Evolutionary conservation across 2,113 vertebrate species (phyloP).

Genomic region (Mustela nigripes): DNA sequence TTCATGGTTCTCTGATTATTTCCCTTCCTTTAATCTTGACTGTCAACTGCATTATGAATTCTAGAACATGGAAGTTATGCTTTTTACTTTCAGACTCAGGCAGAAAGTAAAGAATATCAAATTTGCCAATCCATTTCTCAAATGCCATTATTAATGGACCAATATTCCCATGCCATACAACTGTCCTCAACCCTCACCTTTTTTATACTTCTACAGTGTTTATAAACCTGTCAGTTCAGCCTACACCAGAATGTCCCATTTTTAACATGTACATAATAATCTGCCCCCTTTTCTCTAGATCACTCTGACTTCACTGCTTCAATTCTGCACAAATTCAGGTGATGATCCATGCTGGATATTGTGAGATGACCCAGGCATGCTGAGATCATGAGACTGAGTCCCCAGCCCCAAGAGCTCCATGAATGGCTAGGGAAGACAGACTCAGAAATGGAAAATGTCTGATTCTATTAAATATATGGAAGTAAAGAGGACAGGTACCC

Average conservation of each 20-base stretch:
- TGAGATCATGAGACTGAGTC: background rate
- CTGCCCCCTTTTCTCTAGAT: background rate
- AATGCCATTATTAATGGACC: background rate
- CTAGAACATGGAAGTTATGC: background rate
- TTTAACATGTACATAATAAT: background rate
- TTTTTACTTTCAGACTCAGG: background rate
- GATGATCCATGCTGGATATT: background rate
- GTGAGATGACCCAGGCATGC: no score
- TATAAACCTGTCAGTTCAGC: background rate
- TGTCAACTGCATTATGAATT: background rate
- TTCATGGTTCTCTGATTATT: background rate
- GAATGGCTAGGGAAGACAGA: background rate
- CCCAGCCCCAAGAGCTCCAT: background rate
- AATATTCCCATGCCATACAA: background rate
- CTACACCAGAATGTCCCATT: background rate
- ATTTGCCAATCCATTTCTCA: background rate
- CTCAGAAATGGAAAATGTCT: background rate
- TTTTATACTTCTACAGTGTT: background rate
- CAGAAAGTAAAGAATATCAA: background rate
- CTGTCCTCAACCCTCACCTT: background rate
- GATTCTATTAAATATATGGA: background rate
- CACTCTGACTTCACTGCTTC: background rate
- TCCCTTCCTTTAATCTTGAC: background rate
- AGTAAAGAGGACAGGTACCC: background rate
- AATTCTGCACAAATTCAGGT: background rate